Base-by-base conservation (phyloP, 1,140 invertebrate genomes). In the Drosophila miranda region DNA sequence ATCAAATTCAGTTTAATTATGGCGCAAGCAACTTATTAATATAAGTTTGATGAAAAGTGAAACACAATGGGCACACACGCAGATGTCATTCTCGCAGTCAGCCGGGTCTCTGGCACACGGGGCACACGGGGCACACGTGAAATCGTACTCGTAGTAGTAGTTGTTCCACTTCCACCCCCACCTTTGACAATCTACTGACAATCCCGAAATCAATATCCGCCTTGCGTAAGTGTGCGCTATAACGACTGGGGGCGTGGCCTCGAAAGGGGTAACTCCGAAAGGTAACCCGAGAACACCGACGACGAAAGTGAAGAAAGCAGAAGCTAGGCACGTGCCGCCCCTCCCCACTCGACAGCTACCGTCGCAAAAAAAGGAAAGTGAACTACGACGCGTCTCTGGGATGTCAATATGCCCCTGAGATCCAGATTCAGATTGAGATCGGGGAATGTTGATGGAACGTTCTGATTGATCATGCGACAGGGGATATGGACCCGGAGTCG, bases 1-100 rank as follows among this genome's bases (percentile, higher is more conserved):
- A 87, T 87, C 82, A 30, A 88, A 88, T 87, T 87, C 78, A 63
- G 70, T 78, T 88, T 87, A 87, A 87, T 87, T 87, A 82, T 58
- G 81, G 55, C 70, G 57, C 70, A 63, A 48, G 8, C 49, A 76
- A 82, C 51, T 88, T 88, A 87, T 87, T 87, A 87, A 87, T 87
- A 87, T 87, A 87, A 87, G 59, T 81, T 87, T 86, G 82, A 82
- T 78, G 82, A 78, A 84, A 84, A 84, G 81, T 84, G 81, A 84
- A 84, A 87, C 74, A 78, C 78, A 87, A 78, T 81, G 69, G 58
- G 72, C 73, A 44, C 4, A 28, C 53, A 63, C 11, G 11, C 77
- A 87, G 82, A 87, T 81, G 78, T 77, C 76, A 74, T 62, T 58
- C 30, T 30, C 3, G 30, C 30, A 30, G 30, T 30, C 30, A 30